These are phyloP conservation scores for Enteromius anoplus DNA, from an alignment of 2,797 vertebrate genomes.

Conservation along the genomic window DNA sequence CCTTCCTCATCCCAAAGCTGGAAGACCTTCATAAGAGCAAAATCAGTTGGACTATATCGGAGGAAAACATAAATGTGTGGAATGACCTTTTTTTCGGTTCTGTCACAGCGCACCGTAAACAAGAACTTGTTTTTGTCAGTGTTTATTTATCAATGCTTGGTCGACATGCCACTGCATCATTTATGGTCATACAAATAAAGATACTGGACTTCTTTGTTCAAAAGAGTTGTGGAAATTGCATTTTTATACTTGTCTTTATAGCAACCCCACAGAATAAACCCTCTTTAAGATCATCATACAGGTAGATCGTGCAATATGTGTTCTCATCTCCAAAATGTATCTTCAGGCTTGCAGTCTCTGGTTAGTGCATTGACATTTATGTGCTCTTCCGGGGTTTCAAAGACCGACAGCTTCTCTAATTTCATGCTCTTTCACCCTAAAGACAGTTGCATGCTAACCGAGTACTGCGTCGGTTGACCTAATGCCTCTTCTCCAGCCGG, in stretches of 20 bases:
- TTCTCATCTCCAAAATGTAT: neutral
- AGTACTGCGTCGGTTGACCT: neutral
- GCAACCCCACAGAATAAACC: neutral
- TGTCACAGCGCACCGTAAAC: slow-evolving; percentile 73
- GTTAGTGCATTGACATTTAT: neutral
- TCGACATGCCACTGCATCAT: slow-evolving; percentile 88
- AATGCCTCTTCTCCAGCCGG: neutral
- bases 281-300: neutral
- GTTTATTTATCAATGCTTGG: slow-evolving; percentile 95
- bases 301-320: neutral
- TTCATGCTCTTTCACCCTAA: neutral
- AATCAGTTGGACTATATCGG: slow-evolving; percentile 79
- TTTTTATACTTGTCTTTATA: slow-evolving; percentile 5
- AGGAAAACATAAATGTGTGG: slow-evolving; percentile 83
- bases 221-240: slow-evolving; percentile 61
- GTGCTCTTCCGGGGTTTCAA: neutral
- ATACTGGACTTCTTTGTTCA: slow-evolving; percentile 77
- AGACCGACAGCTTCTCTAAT: neutral
- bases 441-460: neutral
- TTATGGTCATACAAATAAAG: slow-evolving; percentile 78
- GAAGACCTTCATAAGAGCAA: slow-evolving; percentile 71
- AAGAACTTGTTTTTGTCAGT: slow-evolving; percentile 85
- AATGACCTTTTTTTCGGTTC: slow-evolving; percentile 79
- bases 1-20: slow-evolving; percentile 70
- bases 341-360: neutral